Evolutionary conservation across 1,140 invertebrate species (phyloP).

Genomic region (Cotesia vestalis): DNA sequence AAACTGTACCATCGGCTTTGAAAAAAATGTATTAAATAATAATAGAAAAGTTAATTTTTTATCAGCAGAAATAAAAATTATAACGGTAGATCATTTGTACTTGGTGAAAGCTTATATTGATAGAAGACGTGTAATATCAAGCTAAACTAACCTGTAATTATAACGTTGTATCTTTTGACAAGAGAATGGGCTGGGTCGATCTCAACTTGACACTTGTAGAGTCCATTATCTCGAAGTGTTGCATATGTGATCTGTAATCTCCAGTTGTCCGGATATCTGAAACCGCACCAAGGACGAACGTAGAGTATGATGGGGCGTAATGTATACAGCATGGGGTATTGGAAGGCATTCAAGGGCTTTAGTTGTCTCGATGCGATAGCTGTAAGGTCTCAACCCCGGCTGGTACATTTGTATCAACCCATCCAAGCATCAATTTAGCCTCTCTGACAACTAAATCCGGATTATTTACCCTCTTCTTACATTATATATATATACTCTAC

Average conservation of each 20-base stretch:
- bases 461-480: no score
- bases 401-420: no score
- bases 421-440: no score
- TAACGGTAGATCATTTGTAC: neutral
- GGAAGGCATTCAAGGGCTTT: neutral
- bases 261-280: constrained; percentile 82
- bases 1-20: no score
- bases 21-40: no score
- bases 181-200: constrained; percentile 76
- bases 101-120: neutral
- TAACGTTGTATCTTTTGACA: constrained; percentile 60
- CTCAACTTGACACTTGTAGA: constrained; percentile 87
- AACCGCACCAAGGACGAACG: constrained; percentile 32
- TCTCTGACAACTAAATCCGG: no score
- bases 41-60: no score
- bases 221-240: constrained; percentile 76
- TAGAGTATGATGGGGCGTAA: constrained; percentile 11
- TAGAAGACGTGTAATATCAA: neutral
- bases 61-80: no score
- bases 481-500: no score
- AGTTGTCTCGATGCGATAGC: no score
- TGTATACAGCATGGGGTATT: neutral
- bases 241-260: constrained; percentile 81
- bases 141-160: constrained; percentile 59
- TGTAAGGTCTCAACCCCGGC: no score